Evolutionary conservation across 2,113 vertebrate genomes (phyloP).

Genomic region (Scalopus aquaticus): DNA sequence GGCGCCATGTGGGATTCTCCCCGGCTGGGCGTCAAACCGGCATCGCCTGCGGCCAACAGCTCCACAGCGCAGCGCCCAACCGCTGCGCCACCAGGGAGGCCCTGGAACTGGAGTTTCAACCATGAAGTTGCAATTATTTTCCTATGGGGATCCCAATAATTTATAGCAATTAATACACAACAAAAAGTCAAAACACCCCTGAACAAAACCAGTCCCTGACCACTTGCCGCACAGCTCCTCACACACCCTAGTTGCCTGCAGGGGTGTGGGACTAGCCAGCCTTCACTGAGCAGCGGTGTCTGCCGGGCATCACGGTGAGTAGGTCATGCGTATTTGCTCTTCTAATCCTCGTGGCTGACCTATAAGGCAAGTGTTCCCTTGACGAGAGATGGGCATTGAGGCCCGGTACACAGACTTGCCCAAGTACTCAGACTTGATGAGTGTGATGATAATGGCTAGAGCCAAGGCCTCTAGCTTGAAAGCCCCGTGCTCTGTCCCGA

Average conservation of each 20-base stretch:
- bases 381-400: neutral
- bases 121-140: neutral
- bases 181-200: neutral
- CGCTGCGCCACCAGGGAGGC: too few species aligned
- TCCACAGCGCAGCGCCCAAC: too few species aligned
- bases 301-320: neutral
- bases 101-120: neutral
- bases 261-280: neutral
- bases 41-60: too few species aligned
- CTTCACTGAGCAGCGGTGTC: neutral
- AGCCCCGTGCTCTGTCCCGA: neutral
- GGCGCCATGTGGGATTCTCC: too few species aligned
- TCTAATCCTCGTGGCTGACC: neutral
- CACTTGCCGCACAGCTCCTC: neutral
- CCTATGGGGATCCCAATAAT: neutral
- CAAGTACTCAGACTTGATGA: too few species aligned
- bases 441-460: neutral
- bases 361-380: neutral
- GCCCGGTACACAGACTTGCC: neutral
- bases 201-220: neutral
- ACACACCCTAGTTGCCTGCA: neutral
- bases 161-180: neutral
- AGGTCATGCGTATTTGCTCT: neutral
- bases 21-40: too few species aligned
- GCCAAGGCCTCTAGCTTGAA: neutral